phyloP scores from a whole-genome alignment of 2,797 vertebrate genomes.

The Chrysocyon brachyurus region DNA sequence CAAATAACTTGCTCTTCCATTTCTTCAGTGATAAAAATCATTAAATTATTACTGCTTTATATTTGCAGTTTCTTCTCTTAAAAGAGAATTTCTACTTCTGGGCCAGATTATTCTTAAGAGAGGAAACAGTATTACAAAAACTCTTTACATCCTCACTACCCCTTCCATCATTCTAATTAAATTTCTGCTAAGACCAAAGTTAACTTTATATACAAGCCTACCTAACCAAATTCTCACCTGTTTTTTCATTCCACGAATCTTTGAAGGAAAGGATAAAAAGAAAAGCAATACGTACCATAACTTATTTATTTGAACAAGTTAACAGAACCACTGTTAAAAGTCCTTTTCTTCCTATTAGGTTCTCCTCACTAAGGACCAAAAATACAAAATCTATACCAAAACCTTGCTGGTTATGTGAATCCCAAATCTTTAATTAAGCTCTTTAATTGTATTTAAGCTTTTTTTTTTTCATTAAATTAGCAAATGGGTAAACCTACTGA shows the following conservation, averaged over 20 bases:
- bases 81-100: not conserved
- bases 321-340: conserved; percentile 7
- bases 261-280: not conserved
- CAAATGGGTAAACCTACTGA: not conserved
- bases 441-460: not conserved
- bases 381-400: not conserved
- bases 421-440: not conserved
- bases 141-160: not conserved
- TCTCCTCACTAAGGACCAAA: not conserved
- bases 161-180: not conserved
- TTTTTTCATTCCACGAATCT: not conserved
- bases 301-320: too few relatives aligned
- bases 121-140: not conserved
- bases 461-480: not conserved
- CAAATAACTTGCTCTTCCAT: not conserved
- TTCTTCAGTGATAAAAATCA: conserved; percentile 1
- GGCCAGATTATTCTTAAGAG: not conserved
- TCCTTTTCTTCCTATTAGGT: not conserved
- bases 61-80: not conserved
- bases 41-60: not conserved
- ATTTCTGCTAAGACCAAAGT: not conserved
- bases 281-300: not conserved
- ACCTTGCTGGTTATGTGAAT: not conserved
- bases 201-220: not conserved
- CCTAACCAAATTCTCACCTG: not conserved